Evolutionary conservation across 2,113 vertebrate genomes (phyloP).

Genomic region (Polypterus senegalus): DNA sequence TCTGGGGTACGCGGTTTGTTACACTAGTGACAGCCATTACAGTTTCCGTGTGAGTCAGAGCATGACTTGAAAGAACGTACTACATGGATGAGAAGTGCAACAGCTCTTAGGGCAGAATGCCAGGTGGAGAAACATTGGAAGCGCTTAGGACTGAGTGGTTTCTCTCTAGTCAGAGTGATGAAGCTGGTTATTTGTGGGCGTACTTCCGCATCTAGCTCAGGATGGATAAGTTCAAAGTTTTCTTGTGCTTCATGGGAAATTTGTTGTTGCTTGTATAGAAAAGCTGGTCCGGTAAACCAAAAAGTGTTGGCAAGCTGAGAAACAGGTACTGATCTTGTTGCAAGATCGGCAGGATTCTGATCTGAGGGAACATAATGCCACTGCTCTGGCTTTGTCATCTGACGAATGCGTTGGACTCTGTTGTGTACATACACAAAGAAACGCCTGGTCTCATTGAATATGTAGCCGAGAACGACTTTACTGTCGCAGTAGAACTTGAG

Average conservation of each 20-base stretch:
- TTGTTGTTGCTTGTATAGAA: not conserved
- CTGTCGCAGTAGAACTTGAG: slow-evolving; percentile 2
- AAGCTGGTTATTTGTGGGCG: not conserved
- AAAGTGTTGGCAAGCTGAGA: not conserved
- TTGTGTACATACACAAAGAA: slow-evolving; percentile 8
- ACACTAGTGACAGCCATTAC: not conserved
- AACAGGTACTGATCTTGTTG: slow-evolving; percentile 6
- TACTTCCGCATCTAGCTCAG: not conserved
- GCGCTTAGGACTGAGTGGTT: not conserved
- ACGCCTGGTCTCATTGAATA: not conserved
- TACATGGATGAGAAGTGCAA: not conserved
- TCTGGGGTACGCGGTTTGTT: not conserved
- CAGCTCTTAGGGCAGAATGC: not conserved
- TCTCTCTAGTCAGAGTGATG: not conserved
- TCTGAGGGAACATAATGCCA: slow-evolving; percentile 1
- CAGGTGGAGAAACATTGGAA: slow-evolving; percentile 1
- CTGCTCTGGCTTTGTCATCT: not conserved
- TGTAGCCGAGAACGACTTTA: slow-evolving; percentile 10
- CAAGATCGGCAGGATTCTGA: slow-evolving; percentile 7
- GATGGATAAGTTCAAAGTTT: not conserved
- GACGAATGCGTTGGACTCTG: slow-evolving; percentile 5
- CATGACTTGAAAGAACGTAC: not conserved
- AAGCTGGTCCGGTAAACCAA: slow-evolving; percentile 8
- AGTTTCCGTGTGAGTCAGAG: not conserved
- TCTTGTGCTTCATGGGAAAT: not conserved